A percentile compares a stretch with the other conserved stretches of the same genome.
phyloP scores from a whole-genome alignment of 2,797 vertebrate genomes.

The Pangasius djambal region DNA sequence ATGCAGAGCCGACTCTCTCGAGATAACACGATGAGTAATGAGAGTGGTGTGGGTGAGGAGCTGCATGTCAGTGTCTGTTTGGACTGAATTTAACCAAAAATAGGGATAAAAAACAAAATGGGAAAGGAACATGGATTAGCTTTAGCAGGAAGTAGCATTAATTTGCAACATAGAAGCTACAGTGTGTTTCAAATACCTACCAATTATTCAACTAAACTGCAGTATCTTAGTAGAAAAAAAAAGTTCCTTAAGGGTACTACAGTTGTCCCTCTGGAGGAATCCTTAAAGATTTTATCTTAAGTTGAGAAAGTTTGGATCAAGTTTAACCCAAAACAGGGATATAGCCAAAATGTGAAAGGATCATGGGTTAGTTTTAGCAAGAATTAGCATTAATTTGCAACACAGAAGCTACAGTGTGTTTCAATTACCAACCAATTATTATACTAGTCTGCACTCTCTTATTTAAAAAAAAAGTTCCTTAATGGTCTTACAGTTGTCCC shows the following conservation, averaged over 20 bases:
- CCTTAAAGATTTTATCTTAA: neutral
- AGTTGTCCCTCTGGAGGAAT: neutral
- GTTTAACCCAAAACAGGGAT: neutral
- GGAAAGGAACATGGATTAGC: neutral
- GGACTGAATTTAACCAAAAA: neutral
- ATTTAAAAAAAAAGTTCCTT: no score
- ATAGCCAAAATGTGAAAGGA: no score
- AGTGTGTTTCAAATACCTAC: no score
- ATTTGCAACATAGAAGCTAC: neutral
- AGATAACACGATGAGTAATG: conserved; percentile 23
- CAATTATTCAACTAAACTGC: neutral
- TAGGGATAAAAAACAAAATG: neutral
- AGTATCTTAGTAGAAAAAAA: neutral
- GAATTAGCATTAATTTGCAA: neutral
- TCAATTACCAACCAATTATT: no score
- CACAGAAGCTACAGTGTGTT: neutral
- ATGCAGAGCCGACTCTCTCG: neutral
- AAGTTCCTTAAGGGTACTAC: no score
- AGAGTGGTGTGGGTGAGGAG: conserved; percentile 3
- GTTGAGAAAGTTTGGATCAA: neutral
- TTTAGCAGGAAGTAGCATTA: neutral
- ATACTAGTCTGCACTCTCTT: no score
- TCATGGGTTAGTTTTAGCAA: no score
- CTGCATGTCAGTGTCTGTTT: neutral
- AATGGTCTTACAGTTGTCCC: no score